These are phyloP conservation scores for Nomada lathburiana DNA, from an alignment of 2,888 invertebrate genomes.

Conservation along the genomic window DNA sequence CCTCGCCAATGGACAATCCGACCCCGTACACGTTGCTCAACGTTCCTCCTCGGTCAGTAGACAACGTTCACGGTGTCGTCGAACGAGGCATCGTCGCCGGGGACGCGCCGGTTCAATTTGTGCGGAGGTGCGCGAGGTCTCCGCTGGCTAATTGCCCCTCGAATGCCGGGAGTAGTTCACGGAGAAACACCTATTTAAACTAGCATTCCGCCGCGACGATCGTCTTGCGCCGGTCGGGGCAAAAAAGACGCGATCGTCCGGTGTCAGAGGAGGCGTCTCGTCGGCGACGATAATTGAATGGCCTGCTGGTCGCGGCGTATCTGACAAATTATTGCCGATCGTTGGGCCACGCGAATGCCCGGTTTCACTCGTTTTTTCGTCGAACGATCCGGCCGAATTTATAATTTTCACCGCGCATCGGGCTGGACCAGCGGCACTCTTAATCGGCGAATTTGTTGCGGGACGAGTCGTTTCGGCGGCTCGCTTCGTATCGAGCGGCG, in stretches of 20 bases:
- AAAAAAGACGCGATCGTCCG: constrained; percentile 49
- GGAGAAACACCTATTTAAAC: constrained; percentile 68
- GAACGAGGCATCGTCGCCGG: not conserved
- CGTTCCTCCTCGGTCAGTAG: not conserved
- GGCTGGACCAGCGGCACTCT: not conserved
- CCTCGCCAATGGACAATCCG: too few relatives aligned
- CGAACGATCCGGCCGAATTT: constrained; percentile 23
- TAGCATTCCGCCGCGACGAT: constrained; percentile 63
- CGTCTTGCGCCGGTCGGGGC: constrained; percentile 42
- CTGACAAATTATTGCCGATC: constrained; percentile 62
- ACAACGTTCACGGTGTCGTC: not conserved
- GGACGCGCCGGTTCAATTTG: constrained; percentile 46
- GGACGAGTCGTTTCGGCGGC: constrained; percentile 1
- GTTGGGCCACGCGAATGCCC: constrained; percentile 8
- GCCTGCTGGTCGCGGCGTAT: constrained; percentile 11
- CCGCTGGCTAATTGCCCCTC: constrained; percentile 67
- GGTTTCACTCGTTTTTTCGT: not conserved
- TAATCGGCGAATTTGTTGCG: constrained; percentile 40
- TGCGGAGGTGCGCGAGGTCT: constrained; percentile 46
- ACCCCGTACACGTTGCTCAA: not conserved
- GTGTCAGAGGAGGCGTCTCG: constrained; percentile 18
- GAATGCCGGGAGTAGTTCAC: constrained; percentile 64
- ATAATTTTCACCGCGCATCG: constrained; percentile 33
- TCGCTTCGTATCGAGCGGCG: constrained; percentile 11
- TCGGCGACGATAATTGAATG: constrained; percentile 57